Evolutionary conservation across 2,888 invertebrate genomes (phyloP).

Genomic region (Hemithea aestivaria): DNA sequence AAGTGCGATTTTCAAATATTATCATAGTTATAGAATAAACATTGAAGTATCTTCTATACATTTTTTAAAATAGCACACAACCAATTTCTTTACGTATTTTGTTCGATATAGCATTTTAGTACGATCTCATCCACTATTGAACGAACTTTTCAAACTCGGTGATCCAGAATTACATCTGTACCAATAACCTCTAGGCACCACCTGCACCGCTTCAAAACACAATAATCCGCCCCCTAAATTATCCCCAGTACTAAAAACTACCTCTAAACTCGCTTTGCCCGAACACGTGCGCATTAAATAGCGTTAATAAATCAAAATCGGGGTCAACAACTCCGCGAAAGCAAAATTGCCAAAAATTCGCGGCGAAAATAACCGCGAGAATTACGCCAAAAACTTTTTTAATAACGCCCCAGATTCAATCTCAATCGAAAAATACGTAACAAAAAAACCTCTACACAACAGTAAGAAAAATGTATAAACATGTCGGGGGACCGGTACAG

Average conservation of each 20-base stretch:
- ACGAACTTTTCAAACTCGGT: too few relatives aligned
- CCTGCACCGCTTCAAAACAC: too few relatives aligned
- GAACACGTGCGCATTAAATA: slow-evolving; percentile 30
- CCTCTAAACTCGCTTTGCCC: slow-evolving; percentile 26
- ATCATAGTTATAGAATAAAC: too few relatives aligned
- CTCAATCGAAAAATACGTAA: slow-evolving; percentile 72
- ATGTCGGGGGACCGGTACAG: slow-evolving; percentile 73
- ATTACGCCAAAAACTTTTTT: slow-evolving; percentile 71
- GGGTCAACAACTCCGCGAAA: slow-evolving; percentile 29
- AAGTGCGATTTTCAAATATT: too few relatives aligned
- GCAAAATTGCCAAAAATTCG: slow-evolving; percentile 47
- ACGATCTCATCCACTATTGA: too few relatives aligned
- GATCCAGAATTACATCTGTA: too few relatives aligned
- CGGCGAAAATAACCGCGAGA: slow-evolving; percentile 59
- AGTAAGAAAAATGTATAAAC: slow-evolving; percentile 76
- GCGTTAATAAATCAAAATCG: slow-evolving; percentile 46
- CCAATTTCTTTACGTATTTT: too few relatives aligned
- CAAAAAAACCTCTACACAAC: slow-evolving; percentile 59
- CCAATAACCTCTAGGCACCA: too few relatives aligned
- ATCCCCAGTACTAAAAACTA: slow-evolving; percentile 23
- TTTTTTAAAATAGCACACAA: too few relatives aligned
- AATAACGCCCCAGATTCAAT: slow-evolving; percentile 71
- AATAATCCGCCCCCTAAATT: slow-evolving; percentile 24
- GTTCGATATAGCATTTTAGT: too few relatives aligned
- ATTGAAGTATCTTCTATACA: too few relatives aligned